Evolutionary conservation across 2,797 vertebrate genomes (phyloP).

Genomic region (Anguilla anguilla): DNA sequence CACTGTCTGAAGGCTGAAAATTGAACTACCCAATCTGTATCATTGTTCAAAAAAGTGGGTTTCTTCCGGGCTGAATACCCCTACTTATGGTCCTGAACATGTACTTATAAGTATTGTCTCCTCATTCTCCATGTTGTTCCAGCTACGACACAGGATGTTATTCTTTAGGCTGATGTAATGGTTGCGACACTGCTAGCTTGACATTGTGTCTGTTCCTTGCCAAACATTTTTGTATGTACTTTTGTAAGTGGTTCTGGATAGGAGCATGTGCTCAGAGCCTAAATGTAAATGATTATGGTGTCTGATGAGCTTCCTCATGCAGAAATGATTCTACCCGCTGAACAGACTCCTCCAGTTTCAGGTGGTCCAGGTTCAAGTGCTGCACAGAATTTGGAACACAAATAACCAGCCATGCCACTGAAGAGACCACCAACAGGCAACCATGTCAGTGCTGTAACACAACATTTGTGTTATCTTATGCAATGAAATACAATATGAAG

Average conservation of each 20-base stretch:
- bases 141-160: background rate
- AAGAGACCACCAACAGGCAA: background rate
- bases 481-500: background rate
- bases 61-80: background rate
- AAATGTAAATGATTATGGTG: background rate
- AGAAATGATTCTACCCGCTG: background rate
- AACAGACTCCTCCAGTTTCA: background rate
- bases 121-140: background rate
- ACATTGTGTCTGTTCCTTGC: background rate
- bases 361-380: background rate
- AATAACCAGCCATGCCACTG: background rate
- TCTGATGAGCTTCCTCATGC: background rate
- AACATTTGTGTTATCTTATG: background rate
- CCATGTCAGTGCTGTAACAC: background rate
- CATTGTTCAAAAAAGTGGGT: background rate
- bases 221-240: background rate
- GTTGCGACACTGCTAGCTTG: background rate
- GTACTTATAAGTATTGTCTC: background rate
- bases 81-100: background rate
- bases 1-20: background rate
- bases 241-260: background rate
- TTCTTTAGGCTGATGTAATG: background rate
- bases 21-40: background rate
- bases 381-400: background rate
- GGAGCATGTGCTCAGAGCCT: background rate